A percentile compares a stretch with the other conserved stretches of the same genome.
Evolutionary conservation across 2,888 invertebrate genomes (phyloP).

Genomic region (Drosophila basisetae): DNA sequence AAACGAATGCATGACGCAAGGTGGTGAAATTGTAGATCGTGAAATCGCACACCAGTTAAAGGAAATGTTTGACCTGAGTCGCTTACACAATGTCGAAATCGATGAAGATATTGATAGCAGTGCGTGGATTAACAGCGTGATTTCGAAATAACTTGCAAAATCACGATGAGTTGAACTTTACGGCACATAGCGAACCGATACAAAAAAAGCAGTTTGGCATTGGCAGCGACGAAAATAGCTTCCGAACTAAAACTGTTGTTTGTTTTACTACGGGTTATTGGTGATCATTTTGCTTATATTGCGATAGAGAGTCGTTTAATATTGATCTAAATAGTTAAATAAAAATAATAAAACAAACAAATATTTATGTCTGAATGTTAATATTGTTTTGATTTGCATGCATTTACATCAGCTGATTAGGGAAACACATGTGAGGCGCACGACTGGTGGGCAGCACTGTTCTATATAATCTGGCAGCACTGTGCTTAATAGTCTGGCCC

Average conservation of each 20-base stretch:
- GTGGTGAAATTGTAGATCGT: slow-evolving; percentile 80
- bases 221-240: neutral
- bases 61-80: slow-evolving; percentile 79
- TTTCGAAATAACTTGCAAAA: slow-evolving; percentile 11
- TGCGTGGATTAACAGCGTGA: slow-evolving; percentile 23
- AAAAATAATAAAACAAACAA: neutral
- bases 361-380: neutral
- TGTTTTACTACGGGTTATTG: neutral
- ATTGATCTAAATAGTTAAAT: neutral
- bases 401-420: slow-evolving; percentile 18
- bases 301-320: neutral
- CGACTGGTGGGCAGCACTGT: slow-evolving; percentile 5
- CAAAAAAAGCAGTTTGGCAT: neutral
- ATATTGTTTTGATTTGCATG: neutral
- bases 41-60: slow-evolving; percentile 81
- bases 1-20: slow-evolving; percentile 60
- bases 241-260: neutral
- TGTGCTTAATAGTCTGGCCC: slow-evolving; percentile 10
- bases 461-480: neutral
- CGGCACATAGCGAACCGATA: slow-evolving; percentile 7
- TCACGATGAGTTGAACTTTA: slow-evolving; percentile 15
- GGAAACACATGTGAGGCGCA: neutral
- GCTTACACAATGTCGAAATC: slow-evolving; percentile 67
- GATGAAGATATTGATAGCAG: slow-evolving; percentile 60
- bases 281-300: neutral